Base-by-base conservation (phyloP, 1,140 invertebrate genomes). In the Lethrus apterus region DNA sequence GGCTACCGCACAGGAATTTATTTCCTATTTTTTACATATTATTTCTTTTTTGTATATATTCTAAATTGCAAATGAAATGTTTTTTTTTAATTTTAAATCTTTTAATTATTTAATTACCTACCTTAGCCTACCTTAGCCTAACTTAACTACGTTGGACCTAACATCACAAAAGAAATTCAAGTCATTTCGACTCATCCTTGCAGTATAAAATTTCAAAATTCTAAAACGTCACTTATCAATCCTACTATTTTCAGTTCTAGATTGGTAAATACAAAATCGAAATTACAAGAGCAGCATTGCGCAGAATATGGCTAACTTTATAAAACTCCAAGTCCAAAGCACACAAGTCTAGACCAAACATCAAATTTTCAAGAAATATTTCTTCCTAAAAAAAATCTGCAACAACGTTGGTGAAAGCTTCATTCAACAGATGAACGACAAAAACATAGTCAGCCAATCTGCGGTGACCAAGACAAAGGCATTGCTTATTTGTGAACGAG, bases 401-500 rank as follows among this genome's bases (percentile, higher is more conserved):
- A 17, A 44, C 11, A 4, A 13, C 18, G 8, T 32, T 30, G 15
- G 42, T 13, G n/a, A 10, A 31, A 31, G 26, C 30, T 9, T 13
- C 3, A 13, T 29, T 24, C 15, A 46, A n/a, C 2, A 33, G 41
- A 20, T 26, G 9, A 8, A 46, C 9, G 1, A 50, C 9, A 3
- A 52, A 48, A 60, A 14, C 55, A 56, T 14, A 48, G 58, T 15
- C 11, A 33, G 31, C 42, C 42, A 40, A 29, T 65, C 60, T 17
- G 42, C 35, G 7, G 63, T 33, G 3, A 67, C 60, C 8, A 69
- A 32, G 13, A 68, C 50, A 48, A 63, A 66, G 19, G 43, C 47
- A 46, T 58, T 55, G 2, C 54, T 50, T 8, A 15, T 52, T 9
- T n/a, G 10, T 2, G 50, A 63, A 3, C 19, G 13, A 1, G 58